Percentiles rank a stretch among this genome's conserved stretches.
Evolutionary conservation across 2,888 invertebrate species (phyloP).

Genomic region (Parnassius mnemosyne): DNA sequence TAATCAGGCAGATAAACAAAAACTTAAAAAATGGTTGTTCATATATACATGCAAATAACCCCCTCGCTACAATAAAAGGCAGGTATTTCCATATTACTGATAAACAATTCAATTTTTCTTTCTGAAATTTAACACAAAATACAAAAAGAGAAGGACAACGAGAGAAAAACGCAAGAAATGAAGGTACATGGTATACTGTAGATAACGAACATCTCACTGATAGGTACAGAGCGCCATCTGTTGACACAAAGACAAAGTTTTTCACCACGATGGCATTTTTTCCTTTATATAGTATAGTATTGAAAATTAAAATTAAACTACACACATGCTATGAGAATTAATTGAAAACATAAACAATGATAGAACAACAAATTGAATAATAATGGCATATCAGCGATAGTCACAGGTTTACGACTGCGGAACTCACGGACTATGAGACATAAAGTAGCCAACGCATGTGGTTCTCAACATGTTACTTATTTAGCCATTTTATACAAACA

Average conservation of each 20-base stretch:
- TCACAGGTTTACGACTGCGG: slow-evolving; percentile 53
- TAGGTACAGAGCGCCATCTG: background rate
- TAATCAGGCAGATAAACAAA: too few relatives aligned
- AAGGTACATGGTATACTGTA: background rate
- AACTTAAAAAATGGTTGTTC: too few relatives aligned
- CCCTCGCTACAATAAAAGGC: too few relatives aligned
- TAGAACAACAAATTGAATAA: slow-evolving; percentile 27
- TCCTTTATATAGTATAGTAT: background rate
- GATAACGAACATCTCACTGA: background rate
- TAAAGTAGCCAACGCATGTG: slow-evolving; percentile 41
- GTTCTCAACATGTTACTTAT: slow-evolving; percentile 20
- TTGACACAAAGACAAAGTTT: slow-evolving; percentile 1
- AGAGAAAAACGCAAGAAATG: background rate
- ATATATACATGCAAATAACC: too few relatives aligned
- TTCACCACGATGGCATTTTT: background rate
- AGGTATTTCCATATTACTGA: too few relatives aligned
- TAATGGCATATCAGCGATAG: slow-evolving; percentile 31
- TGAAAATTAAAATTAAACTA: background rate
- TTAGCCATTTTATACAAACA: too few relatives aligned
- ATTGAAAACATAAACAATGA: slow-evolving; percentile 25
- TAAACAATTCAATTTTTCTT: too few relatives aligned
- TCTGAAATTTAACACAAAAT: too few relatives aligned
- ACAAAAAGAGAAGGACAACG: background rate
- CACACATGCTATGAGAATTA: slow-evolving; percentile 20
- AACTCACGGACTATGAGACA: slow-evolving; percentile 50